Conservation (phyloP, 2,113 vertebrate species). For the Bothrops jararaca region DNA sequence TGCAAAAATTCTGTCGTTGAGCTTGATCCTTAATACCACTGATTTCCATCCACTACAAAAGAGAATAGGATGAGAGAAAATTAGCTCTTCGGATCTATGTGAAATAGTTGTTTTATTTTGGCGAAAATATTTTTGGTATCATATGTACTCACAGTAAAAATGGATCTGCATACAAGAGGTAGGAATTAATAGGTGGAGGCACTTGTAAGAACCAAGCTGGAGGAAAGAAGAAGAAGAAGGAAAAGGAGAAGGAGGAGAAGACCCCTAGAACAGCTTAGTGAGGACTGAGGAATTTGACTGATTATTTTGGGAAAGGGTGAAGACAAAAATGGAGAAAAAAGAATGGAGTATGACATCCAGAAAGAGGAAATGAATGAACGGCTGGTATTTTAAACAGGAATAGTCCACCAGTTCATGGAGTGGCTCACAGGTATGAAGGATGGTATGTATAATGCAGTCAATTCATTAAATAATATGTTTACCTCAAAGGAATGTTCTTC, state of each 20-base stretch:
- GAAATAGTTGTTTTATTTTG: neutral
- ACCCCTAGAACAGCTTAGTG: neutral
- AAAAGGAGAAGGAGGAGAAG: neutral
- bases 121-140: neutral
- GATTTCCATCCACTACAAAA: conserved; percentile 74
- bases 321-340: neutral
- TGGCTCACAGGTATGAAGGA: neutral
- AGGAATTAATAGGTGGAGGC: neutral
- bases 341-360: neutral
- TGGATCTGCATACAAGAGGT: neutral
- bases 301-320: neutral
- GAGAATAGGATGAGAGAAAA: conserved; percentile 3
- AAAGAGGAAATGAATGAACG: neutral
- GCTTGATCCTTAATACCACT: conserved; percentile 66
- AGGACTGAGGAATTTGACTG: neutral
- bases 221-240: neutral
- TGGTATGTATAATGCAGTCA: neutral
- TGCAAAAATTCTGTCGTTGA: conserved; percentile 70
- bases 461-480: neutral
- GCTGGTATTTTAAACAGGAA: neutral
- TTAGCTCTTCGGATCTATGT: neutral
- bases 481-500: neutral
- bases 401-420: neutral
- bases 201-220: neutral
- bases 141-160: neutral